phyloP scores from a whole-genome alignment of 2,113 vertebrate species.

The rat (Rattus norvegicus) region GRCr8 NC_086032.1:19657501-19658000 shows the following conservation, averaged over 20 bases:
- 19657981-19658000: neutral
- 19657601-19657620: too few relatives aligned
- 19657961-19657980: neutral
- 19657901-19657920: neutral
- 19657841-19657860: slow-evolving; percentile 3
- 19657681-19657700: neutral
- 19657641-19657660: neutral
- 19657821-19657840: neutral
- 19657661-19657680: neutral
- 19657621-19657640: too few relatives aligned
- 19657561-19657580: too few relatives aligned
- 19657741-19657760: neutral
- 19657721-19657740: neutral
- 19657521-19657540: too few relatives aligned
- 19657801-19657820: neutral
- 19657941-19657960: neutral
- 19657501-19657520: too few relatives aligned
- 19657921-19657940: neutral
- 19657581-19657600: too few relatives aligned
- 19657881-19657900: neutral
- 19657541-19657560: too few relatives aligned
- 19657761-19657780: neutral
- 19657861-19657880: neutral
- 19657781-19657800: neutral
- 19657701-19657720: neutral